Evolutionary conservation across 2,888 invertebrate genomes (phyloP).

Genomic region (Pseudoips prasinana): DNA sequence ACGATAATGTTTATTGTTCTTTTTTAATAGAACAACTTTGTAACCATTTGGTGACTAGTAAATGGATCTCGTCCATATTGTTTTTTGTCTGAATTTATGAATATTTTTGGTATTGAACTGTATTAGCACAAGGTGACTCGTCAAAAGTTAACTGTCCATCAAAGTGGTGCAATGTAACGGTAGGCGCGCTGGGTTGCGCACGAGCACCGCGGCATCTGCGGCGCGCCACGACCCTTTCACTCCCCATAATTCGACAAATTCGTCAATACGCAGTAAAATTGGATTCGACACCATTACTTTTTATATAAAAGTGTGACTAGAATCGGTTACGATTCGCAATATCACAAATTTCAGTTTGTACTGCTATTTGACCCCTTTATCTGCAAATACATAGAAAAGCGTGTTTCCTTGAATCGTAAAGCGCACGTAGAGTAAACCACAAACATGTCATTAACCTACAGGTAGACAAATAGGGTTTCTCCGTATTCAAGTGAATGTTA

Average conservation of each 20-base stretch:
- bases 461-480: neutral
- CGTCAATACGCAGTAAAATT: conserved; percentile 50
- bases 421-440: neutral
- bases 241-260: conserved; percentile 42
- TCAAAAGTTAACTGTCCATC: conserved; percentile 54
- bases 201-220: conserved; percentile 39
- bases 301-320: neutral
- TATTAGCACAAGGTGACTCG: conserved; percentile 16
- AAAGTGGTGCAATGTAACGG: conserved; percentile 68
- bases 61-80: neutral
- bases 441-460: neutral
- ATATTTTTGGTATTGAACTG: conserved; percentile 13
- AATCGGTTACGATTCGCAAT: conserved; percentile 1
- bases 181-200: conserved; percentile 58
- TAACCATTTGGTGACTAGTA: conserved; percentile 11
- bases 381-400: neutral
- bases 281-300: conserved; percentile 47
- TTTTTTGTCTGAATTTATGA: conserved; percentile 2
- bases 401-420: neutral
- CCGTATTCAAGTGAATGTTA: neutral
- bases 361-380: conserved; percentile 3
- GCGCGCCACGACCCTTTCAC: conserved; percentile 31
- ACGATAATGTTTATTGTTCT: conserved; percentile 33
- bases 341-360: neutral
- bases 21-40: conserved; percentile 28